Percentiles rank a stretch among this genome's conserved stretches.
These are phyloP conservation scores for Enteromius viviparus DNA, from an alignment of 2,797 vertebrate genomes.

Conservation along the genomic window DNA sequence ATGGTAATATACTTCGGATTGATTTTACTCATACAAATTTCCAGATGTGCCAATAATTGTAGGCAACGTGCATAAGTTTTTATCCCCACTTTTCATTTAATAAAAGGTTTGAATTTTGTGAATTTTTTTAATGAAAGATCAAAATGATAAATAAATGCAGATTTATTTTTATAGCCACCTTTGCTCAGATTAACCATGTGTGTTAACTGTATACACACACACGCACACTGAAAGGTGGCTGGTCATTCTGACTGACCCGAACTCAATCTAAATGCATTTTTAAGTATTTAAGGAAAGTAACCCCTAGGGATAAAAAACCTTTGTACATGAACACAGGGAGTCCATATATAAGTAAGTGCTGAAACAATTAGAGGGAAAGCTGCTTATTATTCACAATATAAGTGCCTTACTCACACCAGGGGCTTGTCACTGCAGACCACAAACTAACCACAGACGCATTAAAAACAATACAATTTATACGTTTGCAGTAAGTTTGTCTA, in stretches of 20 bases:
- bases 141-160: no score
- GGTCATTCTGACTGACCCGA: conserved; percentile 30
- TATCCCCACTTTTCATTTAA: no score
- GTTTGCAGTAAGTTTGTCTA: not conserved
- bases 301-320: conserved; percentile 27
- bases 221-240: not conserved
- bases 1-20: no score
- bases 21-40: no score
- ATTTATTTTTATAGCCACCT: no score
- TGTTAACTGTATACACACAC: not conserved
- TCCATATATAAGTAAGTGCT: conserved; percentile 40
- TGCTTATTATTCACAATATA: conserved; percentile 55
- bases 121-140: no score
- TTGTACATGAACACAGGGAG: conserved; percentile 52
- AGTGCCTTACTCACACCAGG: conserved; percentile 33
- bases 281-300: conserved; percentile 35
- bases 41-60: no score
- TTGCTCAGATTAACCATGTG: no score
- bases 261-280: conserved; percentile 45
- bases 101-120: no score
- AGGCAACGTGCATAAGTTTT: no score
- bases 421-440: conserved; percentile 19
- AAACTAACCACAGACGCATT: conserved; percentile 1
- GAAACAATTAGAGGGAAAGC: conserved; percentile 53
- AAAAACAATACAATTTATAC: conserved; percentile 8